These are phyloP conservation scores for Nomada ferruginata DNA, from an alignment of 2,888 invertebrate species.

Conservation along the genomic window DNA sequence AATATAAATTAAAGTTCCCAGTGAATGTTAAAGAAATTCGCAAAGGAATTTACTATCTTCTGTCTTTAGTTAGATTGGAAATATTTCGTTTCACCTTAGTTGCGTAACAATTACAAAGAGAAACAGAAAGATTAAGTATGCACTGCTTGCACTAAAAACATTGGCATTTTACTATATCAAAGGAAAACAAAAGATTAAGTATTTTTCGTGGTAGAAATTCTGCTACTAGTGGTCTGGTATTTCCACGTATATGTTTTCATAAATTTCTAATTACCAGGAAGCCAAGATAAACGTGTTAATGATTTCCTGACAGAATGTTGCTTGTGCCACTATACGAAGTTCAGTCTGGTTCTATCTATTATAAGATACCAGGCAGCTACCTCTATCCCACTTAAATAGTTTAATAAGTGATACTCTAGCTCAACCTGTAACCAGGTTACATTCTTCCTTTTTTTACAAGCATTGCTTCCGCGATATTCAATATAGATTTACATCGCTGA, in stretches of 20 bases:
- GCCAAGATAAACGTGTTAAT: slow-evolving; percentile 15
- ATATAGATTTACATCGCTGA: not conserved
- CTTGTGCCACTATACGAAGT: not conserved
- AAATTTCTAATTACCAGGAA: slow-evolving; percentile 5
- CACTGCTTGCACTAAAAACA: too few species aligned
- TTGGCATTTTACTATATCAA: not conserved
- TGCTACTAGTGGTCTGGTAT: too few species aligned
- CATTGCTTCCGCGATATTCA: slow-evolving; percentile 1
- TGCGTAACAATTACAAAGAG: not conserved
- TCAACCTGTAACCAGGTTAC: slow-evolving; percentile 12
- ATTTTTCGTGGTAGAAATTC: not conserved
- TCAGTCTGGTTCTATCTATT: slow-evolving; percentile 16
- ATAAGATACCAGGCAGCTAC: slow-evolving; percentile 10
- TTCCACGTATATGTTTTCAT: not conserved
- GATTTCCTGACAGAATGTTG: slow-evolving; percentile 24
- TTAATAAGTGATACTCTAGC: slow-evolving; percentile 29
- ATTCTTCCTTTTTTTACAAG: not conserved
- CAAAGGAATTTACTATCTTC: too few species aligned
- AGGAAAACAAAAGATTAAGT: not conserved
- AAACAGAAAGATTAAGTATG: not conserved
- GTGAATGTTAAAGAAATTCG: not conserved
- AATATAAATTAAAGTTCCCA: too few species aligned
- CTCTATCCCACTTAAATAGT: slow-evolving; percentile 1
- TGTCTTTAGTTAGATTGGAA: too few species aligned
- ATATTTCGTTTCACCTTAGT: not conserved